A percentile compares a stretch with the other conserved stretches of the same genome.
Evolutionary conservation across 2,797 vertebrate species (phyloP).

Genomic region (Acanthurus lineatus): DNA sequence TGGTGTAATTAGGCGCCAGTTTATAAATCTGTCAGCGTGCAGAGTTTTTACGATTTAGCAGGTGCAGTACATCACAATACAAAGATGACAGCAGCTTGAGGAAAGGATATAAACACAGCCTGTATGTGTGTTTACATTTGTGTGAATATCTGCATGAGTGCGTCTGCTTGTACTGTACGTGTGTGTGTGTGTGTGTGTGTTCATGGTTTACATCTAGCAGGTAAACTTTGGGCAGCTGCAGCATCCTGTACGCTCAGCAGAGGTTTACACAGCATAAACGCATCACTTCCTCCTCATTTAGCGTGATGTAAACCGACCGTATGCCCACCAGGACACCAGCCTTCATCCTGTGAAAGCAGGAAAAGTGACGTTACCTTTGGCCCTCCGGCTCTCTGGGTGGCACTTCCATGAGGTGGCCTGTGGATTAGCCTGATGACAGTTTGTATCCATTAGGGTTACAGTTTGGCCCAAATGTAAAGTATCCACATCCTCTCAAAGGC

Average conservation of each 20-base stretch:
- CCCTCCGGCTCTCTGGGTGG: constrained; percentile 69
- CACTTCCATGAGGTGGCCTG: constrained; percentile 47
- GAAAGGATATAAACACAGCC: constrained; percentile 40
- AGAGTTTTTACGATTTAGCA: constrained; percentile 35
- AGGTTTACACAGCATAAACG: constrained; percentile 84
- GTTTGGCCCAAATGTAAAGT: constrained; percentile 36
- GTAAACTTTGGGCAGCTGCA: constrained; percentile 83
- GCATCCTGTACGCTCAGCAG: constrained; percentile 60
- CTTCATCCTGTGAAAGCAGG: constrained; percentile 62
- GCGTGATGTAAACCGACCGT: constrained; percentile 75
- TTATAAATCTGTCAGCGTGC: constrained; percentile 59
- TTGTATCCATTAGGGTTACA: constrained; percentile 71
- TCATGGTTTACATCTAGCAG: constrained; percentile 80
- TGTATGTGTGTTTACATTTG: constrained; percentile 34
- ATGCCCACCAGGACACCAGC: constrained; percentile 50
- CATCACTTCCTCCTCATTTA: constrained; percentile 80
- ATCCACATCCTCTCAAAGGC: constrained; percentile 56
- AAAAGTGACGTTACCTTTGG: constrained; percentile 52
- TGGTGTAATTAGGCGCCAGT: constrained; percentile 42
- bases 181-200: constrained; percentile 5
- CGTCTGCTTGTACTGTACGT: constrained; percentile 4
- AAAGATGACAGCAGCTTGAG: constrained; percentile 34
- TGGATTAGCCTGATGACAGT: constrained; percentile 68
- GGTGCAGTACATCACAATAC: constrained; percentile 45
- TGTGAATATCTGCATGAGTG: background rate